Conservation (phyloP, 1,140 invertebrate genomes). For the Brachionus angularis region DNA sequence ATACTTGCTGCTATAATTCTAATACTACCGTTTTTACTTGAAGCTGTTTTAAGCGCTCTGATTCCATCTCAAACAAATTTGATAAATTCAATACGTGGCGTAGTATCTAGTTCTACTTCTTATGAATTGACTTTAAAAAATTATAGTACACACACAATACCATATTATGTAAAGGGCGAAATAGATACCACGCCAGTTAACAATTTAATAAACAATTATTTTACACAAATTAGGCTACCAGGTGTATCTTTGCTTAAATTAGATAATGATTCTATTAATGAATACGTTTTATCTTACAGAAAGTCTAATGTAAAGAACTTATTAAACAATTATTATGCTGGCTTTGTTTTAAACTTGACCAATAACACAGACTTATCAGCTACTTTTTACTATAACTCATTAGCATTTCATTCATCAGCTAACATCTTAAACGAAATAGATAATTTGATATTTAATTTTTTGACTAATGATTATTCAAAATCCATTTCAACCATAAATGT, state of each 20-base stretch:
- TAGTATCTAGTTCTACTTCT: background rate
- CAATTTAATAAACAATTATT: background rate
- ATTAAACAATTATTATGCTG: slow-evolving; percentile 23
- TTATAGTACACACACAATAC: slow-evolving; percentile 4
- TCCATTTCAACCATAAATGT: slow-evolving; percentile 7
- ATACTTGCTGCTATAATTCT: slow-evolving; percentile 30
- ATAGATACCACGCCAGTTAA: background rate
- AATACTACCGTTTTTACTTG: slow-evolving; percentile 10
- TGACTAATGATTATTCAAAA: background rate
- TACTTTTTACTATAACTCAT: slow-evolving; percentile 15
- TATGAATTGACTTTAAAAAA: slow-evolving; percentile 21
- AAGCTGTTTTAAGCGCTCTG: background rate
- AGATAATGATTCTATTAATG: slow-evolving; percentile 1
- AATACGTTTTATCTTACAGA: background rate
- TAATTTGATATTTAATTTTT: slow-evolving; percentile 1
- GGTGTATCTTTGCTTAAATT: background rate
- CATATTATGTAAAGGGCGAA: slow-evolving; percentile 13
- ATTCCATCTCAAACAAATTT: slow-evolving; percentile 40
- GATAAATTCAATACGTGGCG: slow-evolving; percentile 36
- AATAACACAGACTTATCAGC: background rate
- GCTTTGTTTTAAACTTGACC: slow-evolving; percentile 19
- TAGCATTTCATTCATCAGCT: slow-evolving; percentile 39
- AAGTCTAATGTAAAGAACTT: slow-evolving; percentile 5
- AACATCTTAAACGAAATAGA: slow-evolving; percentile 25
- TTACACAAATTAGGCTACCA: background rate